Percentiles rank a stretch among this genome's conserved stretches.
phyloP scores from a whole-genome alignment of 2,797 vertebrate genomes.

The Pseudopleuronectes americanus region DNA sequence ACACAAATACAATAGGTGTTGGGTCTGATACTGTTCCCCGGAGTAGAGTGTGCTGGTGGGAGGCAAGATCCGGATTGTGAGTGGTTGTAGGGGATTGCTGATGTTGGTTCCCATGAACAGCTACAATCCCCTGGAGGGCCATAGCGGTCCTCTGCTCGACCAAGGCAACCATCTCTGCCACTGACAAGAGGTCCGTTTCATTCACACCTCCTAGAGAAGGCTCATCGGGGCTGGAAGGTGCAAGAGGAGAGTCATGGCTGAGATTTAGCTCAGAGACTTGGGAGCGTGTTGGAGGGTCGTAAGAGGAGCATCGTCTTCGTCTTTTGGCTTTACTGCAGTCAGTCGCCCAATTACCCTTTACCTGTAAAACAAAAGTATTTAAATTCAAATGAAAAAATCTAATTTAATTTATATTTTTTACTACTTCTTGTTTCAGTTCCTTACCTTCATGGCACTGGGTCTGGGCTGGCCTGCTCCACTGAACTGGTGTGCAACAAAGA shows the following conservation, averaged over 20 bases:
- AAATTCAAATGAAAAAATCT: not conserved
- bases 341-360: slow-evolving; percentile 94
- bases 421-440: not conserved
- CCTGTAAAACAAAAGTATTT: slow-evolving; percentile 53
- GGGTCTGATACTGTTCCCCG: slow-evolving; percentile 70
- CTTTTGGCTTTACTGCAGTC: slow-evolving; percentile 95
- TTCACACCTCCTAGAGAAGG: slow-evolving; percentile 59
- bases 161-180: slow-evolving; percentile 96
- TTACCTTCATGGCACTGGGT: slow-evolving; percentile 90
- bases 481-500: slow-evolving; percentile 96
- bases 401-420: no score
- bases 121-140: slow-evolving; percentile 87
- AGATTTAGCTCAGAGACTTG: slow-evolving; percentile 62
- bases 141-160: slow-evolving; percentile 91
- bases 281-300: slow-evolving; percentile 85
- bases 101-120: slow-evolving; percentile 73
- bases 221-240: slow-evolving; percentile 60
- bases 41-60: slow-evolving; percentile 75
- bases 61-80: slow-evolving; percentile 52
- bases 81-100: slow-evolving; percentile 46
- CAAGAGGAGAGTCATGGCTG: slow-evolving; percentile 47
- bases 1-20: slow-evolving; percentile 82
- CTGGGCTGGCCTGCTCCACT: slow-evolving; percentile 84
- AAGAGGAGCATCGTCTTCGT: slow-evolving; percentile 91
- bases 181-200: slow-evolving; percentile 90